Evolutionary conservation across 1,140 invertebrate species (phyloP), one percentile per base, ranked within the genome.

Genomic region (Cherax destructor): DNA sequence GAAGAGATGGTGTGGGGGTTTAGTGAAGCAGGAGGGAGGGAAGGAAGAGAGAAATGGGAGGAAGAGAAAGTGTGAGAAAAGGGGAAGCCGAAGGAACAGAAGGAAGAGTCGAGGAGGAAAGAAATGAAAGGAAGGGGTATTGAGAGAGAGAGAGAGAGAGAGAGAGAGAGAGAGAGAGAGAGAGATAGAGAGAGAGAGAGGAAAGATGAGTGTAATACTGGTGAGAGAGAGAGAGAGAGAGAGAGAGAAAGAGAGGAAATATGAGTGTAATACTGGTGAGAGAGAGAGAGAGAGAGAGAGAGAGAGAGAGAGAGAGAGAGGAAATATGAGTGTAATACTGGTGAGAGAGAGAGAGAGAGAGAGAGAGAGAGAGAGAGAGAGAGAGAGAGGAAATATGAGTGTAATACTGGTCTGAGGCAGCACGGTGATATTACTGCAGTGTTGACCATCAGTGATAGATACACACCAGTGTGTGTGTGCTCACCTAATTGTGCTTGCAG

Each of bases 401-500:
- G 30, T 18, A 24, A 21, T 24, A 49, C 52, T 81, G 52, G 6
- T 11, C 5, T 50, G n/a, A 16, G 10, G 4, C 30, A 1, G 49
- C 49, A 78, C 24, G 47, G 79, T 30, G 52, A 65, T 65, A 65
- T 65, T 65, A 18, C 16, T 65, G 0, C 61, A 65, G 18, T 65
- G 61, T 65, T 65, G 61, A 65, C 61, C 13, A 65, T 65, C 13
- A 21, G 6, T 65, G 61, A 65, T 65, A 52, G 56, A 11, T n/a
- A 78, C 30, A 78, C 79, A 24, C 52, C 79, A 50, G 49, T 74
- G 65, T 85, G 49, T 76, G 65, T 74, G 24, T 85, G 21, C 49
- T 49, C 74, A 16, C 74, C 47, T 74, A n/a, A 52, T 65, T 52
- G 41, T 85, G 41, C 0, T 41, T 41, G 30, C 30, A 1, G 30